Evolutionary conservation across 2,797 vertebrate species (phyloP), one percentile per base, ranked within the genome.

Genomic region (Phataginus tetradactyla): DNA sequence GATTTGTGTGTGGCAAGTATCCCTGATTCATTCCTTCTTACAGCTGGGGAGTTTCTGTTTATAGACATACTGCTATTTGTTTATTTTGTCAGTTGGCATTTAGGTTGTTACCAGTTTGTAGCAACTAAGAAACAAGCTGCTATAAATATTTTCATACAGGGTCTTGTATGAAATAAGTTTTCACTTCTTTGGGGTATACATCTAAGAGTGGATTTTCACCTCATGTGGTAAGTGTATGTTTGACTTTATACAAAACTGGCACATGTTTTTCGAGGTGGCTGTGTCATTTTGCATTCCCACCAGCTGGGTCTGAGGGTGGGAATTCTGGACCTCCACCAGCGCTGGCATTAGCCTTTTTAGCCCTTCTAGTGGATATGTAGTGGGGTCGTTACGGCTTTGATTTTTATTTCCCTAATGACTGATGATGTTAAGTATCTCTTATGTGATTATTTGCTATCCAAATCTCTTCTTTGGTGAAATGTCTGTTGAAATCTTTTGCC

Each of bases 331-430:
- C 29, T 17, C 80, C 55, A 3, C 49, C 42, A 4, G 57, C 32
- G n/a, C 23, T 63, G 29, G 3, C 20, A 17, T 15, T 39, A 55
- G 20, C 49, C 11, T 75, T 69, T 51, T 25, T 32, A 66, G 55
- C 32, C 27, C 3, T 69, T 63, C 25, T 45, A 2, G 49, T 29
- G 42, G 49, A 1, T 15, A 4, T 34, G 13, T 37, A 42, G 34
- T 27, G 51, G 5, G 4, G 5, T 37, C n/a, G 80, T 12, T 51
- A 5, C 2, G 29, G 49, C 81, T 90, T 64, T 71, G n/a, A 68
- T 53, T 74, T 93, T 27, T 79, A 18, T 42, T 91, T 88, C 68
- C 64, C 77, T 79, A 55, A 45, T 29, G 39, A 83, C 53, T 55
- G 14, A 68, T 55, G 37, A 8, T 66, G 49, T 57, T 39, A 37